A percentile compares a stretch with the other conserved stretches of the same genome.
Evolutionary conservation across 2,888 invertebrate genomes (phyloP).

Genomic region (Conchocele bisecta): DNA sequence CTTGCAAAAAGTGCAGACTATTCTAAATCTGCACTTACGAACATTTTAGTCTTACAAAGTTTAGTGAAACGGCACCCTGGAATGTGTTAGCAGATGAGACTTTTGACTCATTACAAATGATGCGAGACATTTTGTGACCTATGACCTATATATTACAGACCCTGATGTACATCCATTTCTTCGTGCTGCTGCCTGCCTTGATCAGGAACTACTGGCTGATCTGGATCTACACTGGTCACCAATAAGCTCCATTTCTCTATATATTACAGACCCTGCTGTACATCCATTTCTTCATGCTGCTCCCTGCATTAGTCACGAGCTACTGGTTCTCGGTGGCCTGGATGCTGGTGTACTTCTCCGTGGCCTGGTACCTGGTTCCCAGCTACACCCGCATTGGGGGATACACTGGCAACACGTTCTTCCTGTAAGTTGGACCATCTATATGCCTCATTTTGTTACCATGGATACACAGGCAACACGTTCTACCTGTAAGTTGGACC

Average conservation of each 20-base stretch:
- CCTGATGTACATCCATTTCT: not conserved
- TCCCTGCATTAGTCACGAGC: conserved; percentile 69
- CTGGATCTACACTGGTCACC: not conserved
- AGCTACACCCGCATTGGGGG: conserved; percentile 76
- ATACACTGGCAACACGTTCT: conserved; percentile 76
- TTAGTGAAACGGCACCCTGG: too few relatives aligned
- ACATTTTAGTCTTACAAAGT: too few relatives aligned
- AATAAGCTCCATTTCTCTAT: too few relatives aligned
- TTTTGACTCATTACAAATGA: too few relatives aligned
- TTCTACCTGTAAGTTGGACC: too few relatives aligned
- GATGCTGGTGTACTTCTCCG: conserved; percentile 61
- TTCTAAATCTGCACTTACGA: too few relatives aligned
- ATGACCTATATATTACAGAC: not conserved
- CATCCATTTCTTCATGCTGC: conserved; percentile 68
- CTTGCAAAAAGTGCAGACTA: too few relatives aligned
- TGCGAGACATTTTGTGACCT: too few relatives aligned
- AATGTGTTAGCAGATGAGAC: too few relatives aligned
- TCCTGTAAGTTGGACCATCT: conserved; percentile 79
- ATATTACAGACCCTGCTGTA: conserved; percentile 74
- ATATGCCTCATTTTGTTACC: too few relatives aligned
- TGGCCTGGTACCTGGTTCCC: conserved; percentile 70
- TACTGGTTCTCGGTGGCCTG: conserved; percentile 77
- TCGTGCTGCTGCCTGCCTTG: not conserved
- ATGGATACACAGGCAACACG: too few relatives aligned
- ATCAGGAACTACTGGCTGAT: not conserved